phyloP scores from a whole-genome alignment of 2,797 vertebrate genomes.

The Malurus leucopterus region DNA sequence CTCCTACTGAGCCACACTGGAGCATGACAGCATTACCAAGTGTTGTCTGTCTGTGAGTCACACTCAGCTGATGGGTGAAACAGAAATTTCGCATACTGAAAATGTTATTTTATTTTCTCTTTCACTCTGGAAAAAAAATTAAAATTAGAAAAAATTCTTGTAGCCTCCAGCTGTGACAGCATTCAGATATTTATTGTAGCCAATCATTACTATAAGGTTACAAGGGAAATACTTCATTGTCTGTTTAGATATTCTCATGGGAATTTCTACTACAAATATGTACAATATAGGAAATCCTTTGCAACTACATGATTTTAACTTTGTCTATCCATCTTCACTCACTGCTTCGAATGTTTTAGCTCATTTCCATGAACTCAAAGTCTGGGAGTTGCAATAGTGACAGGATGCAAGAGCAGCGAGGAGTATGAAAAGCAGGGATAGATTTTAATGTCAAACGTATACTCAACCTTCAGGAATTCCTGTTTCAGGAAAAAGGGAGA shows the following conservation, averaged over 20 bases:
- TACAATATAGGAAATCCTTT: not conserved
- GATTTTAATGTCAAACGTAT: not conserved
- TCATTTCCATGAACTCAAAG: not conserved
- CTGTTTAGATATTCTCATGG: not conserved
- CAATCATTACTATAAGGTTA: not conserved
- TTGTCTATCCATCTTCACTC: not conserved
- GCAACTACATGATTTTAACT: not conserved
- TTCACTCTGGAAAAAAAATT: not conserved
- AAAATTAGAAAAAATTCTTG: not conserved
- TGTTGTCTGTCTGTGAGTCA: not conserved
- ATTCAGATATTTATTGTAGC: not conserved
- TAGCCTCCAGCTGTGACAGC: not conserved
- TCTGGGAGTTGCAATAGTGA: not conserved
- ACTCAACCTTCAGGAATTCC: not conserved
- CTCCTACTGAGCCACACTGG: not conserved
- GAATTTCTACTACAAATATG: not conserved
- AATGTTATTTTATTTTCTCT: not conserved
- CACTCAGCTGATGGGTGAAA: not conserved
- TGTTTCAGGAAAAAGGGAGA: not conserved
- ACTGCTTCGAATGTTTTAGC: not conserved
- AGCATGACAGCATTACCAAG: not conserved
- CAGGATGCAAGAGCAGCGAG: not conserved
- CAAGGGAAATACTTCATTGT: not conserved
- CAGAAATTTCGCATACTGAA: not conserved
- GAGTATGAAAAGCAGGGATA: not conserved